Evolutionary conservation across 2,888 invertebrate species (phyloP).

Genomic region (Gandaritis pyraliata): DNA sequence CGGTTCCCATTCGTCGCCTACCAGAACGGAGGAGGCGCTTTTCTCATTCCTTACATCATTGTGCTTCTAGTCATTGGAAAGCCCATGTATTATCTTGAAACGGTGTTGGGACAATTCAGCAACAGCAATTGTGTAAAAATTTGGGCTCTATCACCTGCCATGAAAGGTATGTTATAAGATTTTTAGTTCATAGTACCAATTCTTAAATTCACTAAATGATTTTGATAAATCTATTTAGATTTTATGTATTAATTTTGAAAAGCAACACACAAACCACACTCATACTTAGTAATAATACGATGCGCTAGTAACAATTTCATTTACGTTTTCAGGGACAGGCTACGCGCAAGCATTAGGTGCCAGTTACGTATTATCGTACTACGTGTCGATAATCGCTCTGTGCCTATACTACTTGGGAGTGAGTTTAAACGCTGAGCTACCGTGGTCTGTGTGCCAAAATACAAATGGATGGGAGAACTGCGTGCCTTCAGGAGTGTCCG

Average conservation of each 20-base stretch:
- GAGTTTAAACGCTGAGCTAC: conserved; percentile 88
- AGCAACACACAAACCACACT: too few relatives aligned
- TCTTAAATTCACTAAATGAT: neutral
- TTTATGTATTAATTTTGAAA: too few relatives aligned
- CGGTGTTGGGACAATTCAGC: conserved; percentile 92
- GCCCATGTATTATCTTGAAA: conserved; percentile 93
- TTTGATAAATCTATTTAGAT: too few relatives aligned
- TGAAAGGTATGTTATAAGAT: conserved; percentile 85
- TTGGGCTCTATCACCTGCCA: conserved; percentile 87
- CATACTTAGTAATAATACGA: too few relatives aligned
- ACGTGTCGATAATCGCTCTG: conserved; percentile 89
- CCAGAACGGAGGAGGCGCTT: conserved; percentile 90
- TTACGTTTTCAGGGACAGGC: conserved; percentile 84
- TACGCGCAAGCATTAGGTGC: conserved; percentile 87
- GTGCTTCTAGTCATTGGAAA: conserved; percentile 89
- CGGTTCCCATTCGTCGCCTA: conserved; percentile 85
- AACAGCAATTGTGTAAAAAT: conserved; percentile 91
- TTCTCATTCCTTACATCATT: conserved; percentile 89
- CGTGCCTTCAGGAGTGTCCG: conserved; percentile 67
- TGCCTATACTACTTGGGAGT: conserved; percentile 89
- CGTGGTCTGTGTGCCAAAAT: conserved; percentile 88
- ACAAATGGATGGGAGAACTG: conserved; percentile 78
- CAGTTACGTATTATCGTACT: conserved; percentile 89
- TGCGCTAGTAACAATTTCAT: neutral
- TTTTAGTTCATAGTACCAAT: neutral